phyloP scores from a whole-genome alignment of 1,140 invertebrate genomes.

The Neuroterus valhalla region DNA sequence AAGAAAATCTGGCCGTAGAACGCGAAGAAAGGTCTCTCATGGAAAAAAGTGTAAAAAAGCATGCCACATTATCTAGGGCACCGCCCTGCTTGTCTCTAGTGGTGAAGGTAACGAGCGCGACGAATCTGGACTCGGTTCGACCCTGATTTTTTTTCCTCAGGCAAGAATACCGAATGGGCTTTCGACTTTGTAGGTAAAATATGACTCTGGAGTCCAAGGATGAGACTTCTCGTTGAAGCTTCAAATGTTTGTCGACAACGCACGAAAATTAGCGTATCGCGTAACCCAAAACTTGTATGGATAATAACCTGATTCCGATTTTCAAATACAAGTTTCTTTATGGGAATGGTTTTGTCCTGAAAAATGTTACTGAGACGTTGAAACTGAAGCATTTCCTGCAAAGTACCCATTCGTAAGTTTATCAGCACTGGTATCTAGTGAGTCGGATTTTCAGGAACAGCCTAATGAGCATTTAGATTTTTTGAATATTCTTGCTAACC shows the following conservation, averaged over 20 bases:
- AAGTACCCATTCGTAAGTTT: too few relatives aligned
- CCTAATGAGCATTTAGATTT: too few relatives aligned
- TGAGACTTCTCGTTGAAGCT: not conserved
- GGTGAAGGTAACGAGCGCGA: slow-evolving; percentile 57
- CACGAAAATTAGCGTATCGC: not conserved
- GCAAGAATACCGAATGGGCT: not conserved
- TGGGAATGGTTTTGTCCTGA: too few relatives aligned
- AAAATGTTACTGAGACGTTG: too few relatives aligned
- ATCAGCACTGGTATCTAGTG: too few relatives aligned
- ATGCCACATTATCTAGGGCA: slow-evolving; percentile 42
- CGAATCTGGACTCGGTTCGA: slow-evolving; percentile 42
- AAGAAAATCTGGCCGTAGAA: slow-evolving; percentile 47
- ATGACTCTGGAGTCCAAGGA: slow-evolving; percentile 1
- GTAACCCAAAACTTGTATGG: too few relatives aligned
- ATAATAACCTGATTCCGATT: too few relatives aligned
- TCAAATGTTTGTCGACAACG: not conserved
- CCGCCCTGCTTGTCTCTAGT: slow-evolving; percentile 42
- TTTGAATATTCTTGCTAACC: too few relatives aligned
- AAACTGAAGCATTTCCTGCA: too few relatives aligned
- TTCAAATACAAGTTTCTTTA: too few relatives aligned
- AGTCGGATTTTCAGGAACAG: too few relatives aligned
- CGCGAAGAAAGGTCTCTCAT: slow-evolving; percentile 33
- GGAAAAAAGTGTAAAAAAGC: slow-evolving; percentile 50
- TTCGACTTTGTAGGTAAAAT: slow-evolving; percentile 4
- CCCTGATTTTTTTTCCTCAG: slow-evolving; percentile 29